Evolutionary conservation across 2,888 invertebrate genomes (phyloP), one percentile per base, ranked within the genome.

Genomic region (Erynnis tages): DNA sequence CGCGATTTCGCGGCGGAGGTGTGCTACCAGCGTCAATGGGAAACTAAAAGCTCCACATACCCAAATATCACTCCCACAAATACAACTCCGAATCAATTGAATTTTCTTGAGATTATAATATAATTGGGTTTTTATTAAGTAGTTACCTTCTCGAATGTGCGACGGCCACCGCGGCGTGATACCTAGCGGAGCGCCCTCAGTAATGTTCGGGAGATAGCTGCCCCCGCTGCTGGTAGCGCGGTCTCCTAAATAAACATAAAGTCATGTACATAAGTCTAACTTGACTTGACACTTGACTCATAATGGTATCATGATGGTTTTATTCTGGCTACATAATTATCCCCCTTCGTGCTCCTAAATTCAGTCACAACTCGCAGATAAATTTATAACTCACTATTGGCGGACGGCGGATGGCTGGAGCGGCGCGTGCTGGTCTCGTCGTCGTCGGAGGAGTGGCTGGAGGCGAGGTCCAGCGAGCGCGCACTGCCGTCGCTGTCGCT

Each of bases 371-470:
- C n/a, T 1, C 5, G 6, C n/a, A n/a, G 17, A 8, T 16, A 35
- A 37, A n/a, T 14, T 25, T 0, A 25, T 25, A 1, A 25, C 25
- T 25, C 0, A 25, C 25, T 25, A n/a, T 25, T 25, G n/a, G 25
- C 25, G 25, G 71, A 69, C 0, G 81, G 79, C 6, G 79, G 76
- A 8, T 48, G 79, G 8, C 66, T 69, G 32, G 82, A 77, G 19
- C 82, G 67, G 17, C 73, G 61, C 10, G 68, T 73, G 65, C 65
- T 76, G 11, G 93, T 93, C 68, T 94, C 94, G 59, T 94, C 94
- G 61, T 98, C 98, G 70, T 98, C 98, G 40, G 97, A 97, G 6
- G 97, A 97, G 86, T 98, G 98, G 73, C 97, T 97, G 41, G 98
- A 98, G 8, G 98, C 98, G 43, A 98, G 91, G 67, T 98, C 98